Percentiles rank a stretch among this genome's conserved stretches.
Conservation (phyloP, 2,797 vertebrate species). For the Steatocranus sp. region DNA sequence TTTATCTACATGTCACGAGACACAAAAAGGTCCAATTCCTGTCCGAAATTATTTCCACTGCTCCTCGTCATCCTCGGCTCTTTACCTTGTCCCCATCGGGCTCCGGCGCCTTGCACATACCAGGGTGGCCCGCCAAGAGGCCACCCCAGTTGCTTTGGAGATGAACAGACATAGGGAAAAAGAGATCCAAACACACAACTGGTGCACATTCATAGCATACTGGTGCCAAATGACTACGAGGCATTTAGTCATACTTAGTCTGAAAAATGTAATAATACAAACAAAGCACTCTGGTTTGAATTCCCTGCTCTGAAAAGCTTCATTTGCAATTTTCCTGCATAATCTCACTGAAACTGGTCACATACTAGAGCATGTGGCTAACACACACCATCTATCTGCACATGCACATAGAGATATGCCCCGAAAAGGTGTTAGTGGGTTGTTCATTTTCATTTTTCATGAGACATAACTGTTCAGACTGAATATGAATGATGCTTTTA, state of each 20-base stretch:
- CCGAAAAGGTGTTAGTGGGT: not conserved
- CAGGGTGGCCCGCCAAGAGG: not conserved
- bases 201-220: constrained; percentile 4
- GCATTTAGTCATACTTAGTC: constrained; percentile 30
- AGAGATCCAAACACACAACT: constrained; percentile 29
- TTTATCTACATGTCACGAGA: constrained; percentile 23
- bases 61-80: not conserved
- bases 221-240: constrained; percentile 29
- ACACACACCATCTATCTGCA: not conserved
- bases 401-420: not conserved
- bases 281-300: constrained; percentile 20
- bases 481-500: constrained; percentile 15
- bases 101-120: not conserved
- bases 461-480: not conserved
- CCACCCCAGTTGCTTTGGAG: constrained; percentile 3
- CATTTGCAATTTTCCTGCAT: not conserved
- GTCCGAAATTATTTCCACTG: constrained; percentile 26
- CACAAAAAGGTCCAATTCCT: constrained; percentile 26
- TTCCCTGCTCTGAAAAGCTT: constrained; percentile 9
- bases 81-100: not conserved
- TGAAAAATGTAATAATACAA: constrained; percentile 26
- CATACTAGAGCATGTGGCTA: not conserved
- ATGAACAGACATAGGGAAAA: constrained; percentile 21
- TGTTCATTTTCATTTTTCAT: not conserved
- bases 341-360: not conserved